Percentiles rank a stretch among this genome's conserved stretches.
These are phyloP conservation scores for Siniperca undulata DNA, from an alignment of 2,797 vertebrate genomes.

Conservation along the genomic window DNA sequence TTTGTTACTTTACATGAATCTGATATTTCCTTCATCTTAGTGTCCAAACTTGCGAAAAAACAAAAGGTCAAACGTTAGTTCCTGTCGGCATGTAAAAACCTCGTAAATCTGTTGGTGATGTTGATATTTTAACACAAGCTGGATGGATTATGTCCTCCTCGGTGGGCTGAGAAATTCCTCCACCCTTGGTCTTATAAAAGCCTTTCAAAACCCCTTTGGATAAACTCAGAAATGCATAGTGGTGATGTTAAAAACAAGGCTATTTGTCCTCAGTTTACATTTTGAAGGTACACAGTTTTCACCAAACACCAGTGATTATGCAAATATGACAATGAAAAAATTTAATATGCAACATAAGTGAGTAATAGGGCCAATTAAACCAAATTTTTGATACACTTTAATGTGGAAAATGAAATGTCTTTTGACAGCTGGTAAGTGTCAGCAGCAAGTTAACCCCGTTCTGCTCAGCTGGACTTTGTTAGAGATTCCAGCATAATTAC, in stretches of 20 bases:
- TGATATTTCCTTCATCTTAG: constrained; percentile 20
- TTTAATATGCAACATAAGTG: constrained; percentile 2
- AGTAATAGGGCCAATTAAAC: not conserved
- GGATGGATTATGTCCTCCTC: constrained; percentile 46
- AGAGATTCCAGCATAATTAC: constrained; percentile 70
- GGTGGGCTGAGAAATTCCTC: constrained; percentile 39
- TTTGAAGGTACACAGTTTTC: not conserved
- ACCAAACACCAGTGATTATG: not conserved
- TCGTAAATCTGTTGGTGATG: constrained; percentile 7
- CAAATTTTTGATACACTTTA: not conserved
- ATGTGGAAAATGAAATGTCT: constrained; percentile 26
- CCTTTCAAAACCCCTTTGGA: constrained; percentile 37
- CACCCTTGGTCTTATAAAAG: constrained; percentile 48
- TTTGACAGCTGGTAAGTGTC: constrained; percentile 49
- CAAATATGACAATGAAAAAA: not conserved
- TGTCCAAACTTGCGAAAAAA: constrained; percentile 10
- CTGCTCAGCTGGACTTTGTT: constrained; percentile 61
- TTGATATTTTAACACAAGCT: constrained; percentile 50
- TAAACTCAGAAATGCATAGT: constrained; percentile 27
- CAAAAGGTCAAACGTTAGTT: constrained; percentile 14
- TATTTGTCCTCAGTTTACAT: not conserved
- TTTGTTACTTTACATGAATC: constrained; percentile 21
- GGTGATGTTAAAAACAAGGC: constrained; percentile 22
- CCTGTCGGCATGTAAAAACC: constrained; percentile 16
- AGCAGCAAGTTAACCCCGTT: constrained; percentile 47